Conservation (phyloP, 2,888 invertebrate genomes). For the Boloria selene region DNA sequence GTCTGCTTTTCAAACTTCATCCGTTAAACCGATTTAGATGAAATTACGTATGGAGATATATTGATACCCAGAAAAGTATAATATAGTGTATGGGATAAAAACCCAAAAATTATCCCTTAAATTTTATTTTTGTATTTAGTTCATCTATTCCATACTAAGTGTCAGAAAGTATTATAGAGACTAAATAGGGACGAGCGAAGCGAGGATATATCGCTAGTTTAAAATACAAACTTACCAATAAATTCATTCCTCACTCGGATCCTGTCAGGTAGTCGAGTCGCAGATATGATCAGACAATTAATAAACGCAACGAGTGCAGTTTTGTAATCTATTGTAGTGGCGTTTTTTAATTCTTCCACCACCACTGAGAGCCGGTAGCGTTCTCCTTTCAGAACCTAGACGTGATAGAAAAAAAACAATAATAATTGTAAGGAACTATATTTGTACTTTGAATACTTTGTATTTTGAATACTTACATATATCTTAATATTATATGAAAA, state of each 20-base stretch:
- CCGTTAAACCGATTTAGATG: too few species aligned
- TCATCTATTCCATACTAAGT: too few species aligned
- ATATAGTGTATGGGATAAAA: too few species aligned
- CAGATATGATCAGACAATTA: conserved; percentile 97
- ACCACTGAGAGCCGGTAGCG: conserved; percentile 94
- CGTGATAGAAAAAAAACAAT: conserved; percentile 6
- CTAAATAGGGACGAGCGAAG: too few species aligned
- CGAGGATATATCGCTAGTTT: too few species aligned
- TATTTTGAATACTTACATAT: too few species aligned
- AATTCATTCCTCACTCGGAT: conserved; percentile 96
- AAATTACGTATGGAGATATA: too few species aligned
- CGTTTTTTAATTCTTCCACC: conserved; percentile 92
- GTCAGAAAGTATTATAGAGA: neutral
- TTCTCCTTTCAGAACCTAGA: conserved; percentile 91
- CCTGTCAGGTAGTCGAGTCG: conserved; percentile 92
- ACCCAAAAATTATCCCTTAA: neutral
- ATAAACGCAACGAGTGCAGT: conserved; percentile 96
- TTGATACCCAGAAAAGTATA: too few species aligned
- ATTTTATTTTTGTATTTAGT: too few species aligned
- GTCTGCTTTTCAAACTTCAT: too few species aligned
- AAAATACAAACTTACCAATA: conserved; percentile 86
- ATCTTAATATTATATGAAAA: too few species aligned
- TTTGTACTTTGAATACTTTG: too few species aligned
- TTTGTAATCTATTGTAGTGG: conserved; percentile 92
- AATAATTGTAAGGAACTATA: neutral